Percentiles rank a stretch among this genome's conserved stretches.
These are phyloP conservation scores for Lysandra bellargus DNA, from an alignment of 2,888 invertebrate species.

Conservation along the genomic window DNA sequence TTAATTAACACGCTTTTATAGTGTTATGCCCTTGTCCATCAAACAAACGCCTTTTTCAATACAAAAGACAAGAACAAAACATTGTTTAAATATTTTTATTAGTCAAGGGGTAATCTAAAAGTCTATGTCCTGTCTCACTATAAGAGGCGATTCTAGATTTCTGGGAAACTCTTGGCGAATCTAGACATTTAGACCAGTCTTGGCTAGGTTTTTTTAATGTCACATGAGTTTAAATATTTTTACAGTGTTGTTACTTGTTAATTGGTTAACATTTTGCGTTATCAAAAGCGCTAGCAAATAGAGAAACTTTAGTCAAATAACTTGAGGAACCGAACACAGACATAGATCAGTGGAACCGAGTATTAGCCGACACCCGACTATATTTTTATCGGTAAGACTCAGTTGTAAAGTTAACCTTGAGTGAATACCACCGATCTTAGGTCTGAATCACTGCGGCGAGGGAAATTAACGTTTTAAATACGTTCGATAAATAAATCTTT, in stretches of 20 bases:
- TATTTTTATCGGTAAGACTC: background rate
- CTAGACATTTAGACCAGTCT: too few species aligned
- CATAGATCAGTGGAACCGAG: too few species aligned
- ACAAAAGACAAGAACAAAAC: too few species aligned
- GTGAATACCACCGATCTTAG: slow-evolving; percentile 49
- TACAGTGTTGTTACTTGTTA: background rate
- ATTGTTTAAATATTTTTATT: too few species aligned
- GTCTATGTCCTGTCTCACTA: too few species aligned
- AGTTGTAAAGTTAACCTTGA: slow-evolving; percentile 50
- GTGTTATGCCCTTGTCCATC: too few species aligned
- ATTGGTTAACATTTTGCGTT: background rate
- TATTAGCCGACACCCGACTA: background rate
- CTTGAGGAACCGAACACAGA: background rate
- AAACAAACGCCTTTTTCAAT: too few species aligned
- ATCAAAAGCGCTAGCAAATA: background rate
- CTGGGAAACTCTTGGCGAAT: too few species aligned
- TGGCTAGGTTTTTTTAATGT: too few species aligned
- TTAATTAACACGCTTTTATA: too few species aligned
- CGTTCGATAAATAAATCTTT: slow-evolving; percentile 33
- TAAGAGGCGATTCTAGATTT: too few species aligned
- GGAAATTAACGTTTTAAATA: slow-evolving; percentile 44
- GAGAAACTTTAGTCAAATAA: background rate
- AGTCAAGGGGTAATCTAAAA: too few species aligned
- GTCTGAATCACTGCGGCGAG: slow-evolving; percentile 45
- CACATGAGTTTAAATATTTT: background rate